Base-by-base conservation (phyloP, 2,797 vertebrate species). In the Gymnoscopelus microlampas region DNA sequence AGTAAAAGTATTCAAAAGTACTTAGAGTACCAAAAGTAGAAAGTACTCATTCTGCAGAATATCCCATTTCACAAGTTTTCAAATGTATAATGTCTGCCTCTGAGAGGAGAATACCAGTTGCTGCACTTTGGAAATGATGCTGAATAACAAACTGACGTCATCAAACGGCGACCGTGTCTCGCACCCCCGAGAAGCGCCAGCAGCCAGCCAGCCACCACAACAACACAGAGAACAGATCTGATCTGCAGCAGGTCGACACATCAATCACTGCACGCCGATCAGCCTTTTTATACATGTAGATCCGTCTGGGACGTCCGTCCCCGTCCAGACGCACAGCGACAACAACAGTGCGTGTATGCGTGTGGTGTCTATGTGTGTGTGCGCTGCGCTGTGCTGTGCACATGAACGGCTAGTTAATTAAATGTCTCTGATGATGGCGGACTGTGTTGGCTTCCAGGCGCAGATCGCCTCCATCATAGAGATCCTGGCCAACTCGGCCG, bases 381-480 rank as follows among this genome's bases (percentile, higher is more conserved):
- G 26, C 26, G 26, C 26, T 26, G 26, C 26, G n/a, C 3, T 2
- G 3, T 3, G 3, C 3, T 26, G 26, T 26, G 26, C 26, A 29
- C 26, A 29, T 29, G 26, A 29, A 29, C 26, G 3, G 26, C 2
- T 19, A 29, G 26, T 29, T 19, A 19, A 19, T 19, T 19, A 19
- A 29, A 29, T 56, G 76, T 60, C 66, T 13, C 50, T 51, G 73
- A 77, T 76, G 86, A 93, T 93, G 94, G 89, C 88, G 86, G 91
- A 91, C 71, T 89, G 90, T 53, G 81, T 91, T 9, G 91, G 92
- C 70, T 93, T 94, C 19, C 94, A 94, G 10, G 91, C 93, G 56
- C 94, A 93, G 66, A 89, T 94, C 67, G 93, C 93, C 61, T 93
- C 93, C 60, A 91, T 94, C 5, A 90, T 94, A 53, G 93, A 94